These are phyloP conservation scores for Pygmarrhopalites habei DNA, from an alignment of 1,140 invertebrate genomes.

Conservation along the genomic window DNA sequence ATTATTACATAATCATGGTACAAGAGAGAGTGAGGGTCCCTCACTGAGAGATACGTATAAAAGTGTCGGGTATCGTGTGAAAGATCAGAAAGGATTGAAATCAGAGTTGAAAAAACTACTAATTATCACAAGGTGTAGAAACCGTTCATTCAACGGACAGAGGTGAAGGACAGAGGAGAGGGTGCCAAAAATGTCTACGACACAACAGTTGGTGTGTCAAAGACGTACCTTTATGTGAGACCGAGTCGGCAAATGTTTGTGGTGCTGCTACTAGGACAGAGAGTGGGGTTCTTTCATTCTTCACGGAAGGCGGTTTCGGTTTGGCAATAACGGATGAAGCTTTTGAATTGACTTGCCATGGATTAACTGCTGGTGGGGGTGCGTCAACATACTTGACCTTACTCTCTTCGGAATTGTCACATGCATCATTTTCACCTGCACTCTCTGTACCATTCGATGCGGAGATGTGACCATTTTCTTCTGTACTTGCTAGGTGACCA, in stretches of 20 bases:
- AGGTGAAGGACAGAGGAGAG: neutral
- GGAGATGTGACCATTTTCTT: conserved; percentile 11
- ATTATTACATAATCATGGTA: no score
- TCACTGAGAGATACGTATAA: no score
- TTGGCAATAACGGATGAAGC: conserved; percentile 28
- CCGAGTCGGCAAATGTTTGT: neutral
- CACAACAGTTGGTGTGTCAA: neutral
- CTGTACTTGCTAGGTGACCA: conserved; percentile 11
- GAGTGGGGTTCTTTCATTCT: neutral
- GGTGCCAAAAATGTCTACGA: neutral
- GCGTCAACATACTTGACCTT: conserved; percentile 20
- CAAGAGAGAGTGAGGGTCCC: no score
- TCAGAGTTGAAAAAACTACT: no score
- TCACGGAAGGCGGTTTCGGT: conserved; percentile 1
- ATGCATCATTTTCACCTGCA: conserved; percentile 12
- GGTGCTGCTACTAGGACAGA: neutral
- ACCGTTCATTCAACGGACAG: no score
- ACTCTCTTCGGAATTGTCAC: conserved; percentile 3
- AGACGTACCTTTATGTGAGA: neutral
- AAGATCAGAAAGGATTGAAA: no score
- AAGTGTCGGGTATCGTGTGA: no score
- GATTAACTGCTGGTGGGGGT: conserved; percentile 28
- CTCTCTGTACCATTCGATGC: conserved; percentile 6
- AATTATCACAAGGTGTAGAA: no score
- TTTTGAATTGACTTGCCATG: conserved; percentile 31